Conservation (phyloP, 1,140 invertebrate species). For the Microplitis mediator region DNA sequence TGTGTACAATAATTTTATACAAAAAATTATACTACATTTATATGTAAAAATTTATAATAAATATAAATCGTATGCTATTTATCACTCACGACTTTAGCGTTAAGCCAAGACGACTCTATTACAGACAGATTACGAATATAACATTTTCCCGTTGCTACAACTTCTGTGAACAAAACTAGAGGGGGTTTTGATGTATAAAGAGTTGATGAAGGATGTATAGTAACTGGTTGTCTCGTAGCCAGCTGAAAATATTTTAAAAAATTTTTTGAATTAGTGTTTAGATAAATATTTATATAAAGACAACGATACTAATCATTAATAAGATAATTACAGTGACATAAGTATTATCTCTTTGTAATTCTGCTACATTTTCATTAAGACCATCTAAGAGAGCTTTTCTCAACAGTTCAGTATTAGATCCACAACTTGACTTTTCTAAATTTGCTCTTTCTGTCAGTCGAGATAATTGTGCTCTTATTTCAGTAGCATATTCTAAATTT, state of each 20-base stretch:
- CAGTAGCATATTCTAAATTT: slow-evolving; percentile 82
- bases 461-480: slow-evolving; percentile 83
- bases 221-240: slow-evolving; percentile 69
- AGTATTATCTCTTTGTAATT: slow-evolving; percentile 76
- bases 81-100: slow-evolving; percentile 37
- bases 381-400: slow-evolving; percentile 82
- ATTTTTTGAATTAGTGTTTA: background rate
- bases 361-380: slow-evolving; percentile 89
- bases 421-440: slow-evolving; percentile 76
- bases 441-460: slow-evolving; percentile 76
- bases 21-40: background rate
- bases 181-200: slow-evolving; percentile 76
- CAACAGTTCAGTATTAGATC: slow-evolving; percentile 73
- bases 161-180: slow-evolving; percentile 87
- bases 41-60: slow-evolving; percentile 8
- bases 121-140: slow-evolving; percentile 79
- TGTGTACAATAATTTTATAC: background rate
- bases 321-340: slow-evolving; percentile 72
- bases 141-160: slow-evolving; percentile 83
- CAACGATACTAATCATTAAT: background rate
- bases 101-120: slow-evolving; percentile 78
- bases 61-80: background rate
- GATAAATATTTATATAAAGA: background rate
- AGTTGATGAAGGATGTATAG: slow-evolving; percentile 84
- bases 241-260: slow-evolving; percentile 61